These are phyloP conservation scores for Cheilosia grossa DNA, from an alignment of 2,888 invertebrate species.

Conservation along the genomic window DNA sequence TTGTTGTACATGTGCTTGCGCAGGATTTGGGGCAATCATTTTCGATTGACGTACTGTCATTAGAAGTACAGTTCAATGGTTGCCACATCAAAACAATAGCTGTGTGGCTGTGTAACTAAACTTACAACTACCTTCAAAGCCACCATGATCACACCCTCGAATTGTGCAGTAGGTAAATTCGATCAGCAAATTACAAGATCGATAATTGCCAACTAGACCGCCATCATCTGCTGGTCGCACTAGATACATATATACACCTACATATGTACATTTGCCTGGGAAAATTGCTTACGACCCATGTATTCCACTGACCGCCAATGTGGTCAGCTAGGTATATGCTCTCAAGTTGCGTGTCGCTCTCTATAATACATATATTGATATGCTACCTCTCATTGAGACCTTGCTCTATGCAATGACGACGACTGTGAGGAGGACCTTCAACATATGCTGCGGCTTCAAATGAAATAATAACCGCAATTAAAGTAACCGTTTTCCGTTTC, in stretches of 20 bases:
- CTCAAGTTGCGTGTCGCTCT: constrained; percentile 51
- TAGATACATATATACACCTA: neutral
- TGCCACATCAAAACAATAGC: too few species aligned
- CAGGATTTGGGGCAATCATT: too few species aligned
- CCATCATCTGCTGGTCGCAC: constrained; percentile 47
- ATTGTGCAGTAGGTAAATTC: too few species aligned
- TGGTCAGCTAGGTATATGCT: constrained; percentile 36
- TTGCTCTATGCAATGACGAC: neutral
- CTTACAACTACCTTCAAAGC: too few species aligned
- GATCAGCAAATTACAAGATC: neutral
- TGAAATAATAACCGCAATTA: constrained; percentile 73
- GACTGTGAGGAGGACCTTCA: constrained; percentile 18
- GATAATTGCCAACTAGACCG: constrained; percentile 61
- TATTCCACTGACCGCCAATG: constrained; percentile 73
- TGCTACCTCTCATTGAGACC: neutral
- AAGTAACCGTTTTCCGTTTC: constrained; percentile 72
- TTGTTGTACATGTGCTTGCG: too few species aligned
- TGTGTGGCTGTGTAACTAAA: too few species aligned
- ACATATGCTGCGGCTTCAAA: constrained; percentile 58
- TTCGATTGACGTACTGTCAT: too few species aligned
- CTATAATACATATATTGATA: neutral
- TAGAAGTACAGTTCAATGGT: too few species aligned
- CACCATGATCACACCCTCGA: too few species aligned
- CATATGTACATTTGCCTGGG: neutral
- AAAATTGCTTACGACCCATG: constrained; percentile 51